Evolutionary conservation across 2,888 invertebrate genomes (phyloP).

Genomic region (Pachycephus smyrnensis): DNA sequence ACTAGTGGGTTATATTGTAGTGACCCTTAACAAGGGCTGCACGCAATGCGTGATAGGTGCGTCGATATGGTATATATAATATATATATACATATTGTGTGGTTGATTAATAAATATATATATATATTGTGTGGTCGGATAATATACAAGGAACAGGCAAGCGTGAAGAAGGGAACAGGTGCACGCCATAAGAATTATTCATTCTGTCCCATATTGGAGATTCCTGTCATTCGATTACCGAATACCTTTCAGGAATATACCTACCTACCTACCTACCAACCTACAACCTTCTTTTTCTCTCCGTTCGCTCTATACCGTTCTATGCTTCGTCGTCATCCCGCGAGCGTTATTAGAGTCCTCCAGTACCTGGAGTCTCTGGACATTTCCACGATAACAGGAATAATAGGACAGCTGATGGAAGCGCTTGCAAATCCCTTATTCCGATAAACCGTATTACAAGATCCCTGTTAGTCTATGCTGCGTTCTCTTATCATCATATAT

Average conservation of each 20-base stretch:
- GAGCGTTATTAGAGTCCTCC: background rate
- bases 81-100: too few relatives aligned
- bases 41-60: too few relatives aligned
- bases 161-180: background rate
- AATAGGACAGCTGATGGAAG: background rate
- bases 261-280: background rate
- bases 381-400: background rate
- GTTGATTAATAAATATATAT: background rate
- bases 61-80: too few relatives aligned
- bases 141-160: background rate
- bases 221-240: conserved; percentile 49
- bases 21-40: too few relatives aligned
- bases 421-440: background rate
- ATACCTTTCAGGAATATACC: conserved; percentile 33
- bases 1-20: too few relatives aligned
- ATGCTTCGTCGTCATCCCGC: background rate
- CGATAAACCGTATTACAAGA: background rate
- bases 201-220: conserved; percentile 47
- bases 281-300: background rate
- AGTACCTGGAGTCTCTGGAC: background rate
- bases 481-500: background rate
- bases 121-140: background rate
- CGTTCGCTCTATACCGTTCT: background rate
- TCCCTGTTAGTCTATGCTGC: background rate
- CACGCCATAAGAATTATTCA: conserved; percentile 2